Evolutionary conservation across 2,888 invertebrate genomes (phyloP).

Genomic region (Drosophila melanosoma): DNA sequence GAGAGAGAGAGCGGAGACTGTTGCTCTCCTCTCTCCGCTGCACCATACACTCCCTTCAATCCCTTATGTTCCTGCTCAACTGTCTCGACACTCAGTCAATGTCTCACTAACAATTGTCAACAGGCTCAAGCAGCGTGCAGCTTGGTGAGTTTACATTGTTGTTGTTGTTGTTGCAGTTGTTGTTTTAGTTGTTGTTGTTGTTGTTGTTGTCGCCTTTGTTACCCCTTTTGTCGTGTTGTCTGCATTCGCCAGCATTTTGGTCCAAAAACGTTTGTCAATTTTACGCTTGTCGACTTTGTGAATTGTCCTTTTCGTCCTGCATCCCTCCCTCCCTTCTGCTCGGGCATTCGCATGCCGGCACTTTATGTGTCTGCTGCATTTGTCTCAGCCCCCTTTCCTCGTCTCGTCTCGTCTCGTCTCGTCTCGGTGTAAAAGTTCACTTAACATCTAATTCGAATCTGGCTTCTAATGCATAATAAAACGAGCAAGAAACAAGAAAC

Average conservation of each 20-base stretch:
- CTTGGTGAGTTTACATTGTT: slow-evolving; percentile 57
- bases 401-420: too few species aligned
- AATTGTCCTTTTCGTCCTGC: slow-evolving; percentile 65
- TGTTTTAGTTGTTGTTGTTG: slow-evolving; percentile 31
- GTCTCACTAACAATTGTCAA: slow-evolving; percentile 81
- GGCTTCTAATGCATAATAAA: not conserved
- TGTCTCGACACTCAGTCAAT: slow-evolving; percentile 74
- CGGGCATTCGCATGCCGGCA: slow-evolving; percentile 11
- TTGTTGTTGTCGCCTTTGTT: slow-evolving; percentile 43
- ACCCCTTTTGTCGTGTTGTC: slow-evolving; percentile 32
- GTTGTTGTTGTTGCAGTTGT: slow-evolving; percentile 51
- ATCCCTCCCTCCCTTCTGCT: slow-evolving; percentile 25
- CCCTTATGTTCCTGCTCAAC: not conserved
- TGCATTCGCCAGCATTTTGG: slow-evolving; percentile 62
- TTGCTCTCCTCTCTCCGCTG: not conserved
- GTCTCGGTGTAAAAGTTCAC: slow-evolving; percentile 4
- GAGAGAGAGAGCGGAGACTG: slow-evolving; percentile 4
- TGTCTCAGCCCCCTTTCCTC: slow-evolving; percentile 12
- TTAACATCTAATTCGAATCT: slow-evolving; percentile 2
- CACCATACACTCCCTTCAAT: not conserved
- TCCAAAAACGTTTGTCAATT: slow-evolving; percentile 75
- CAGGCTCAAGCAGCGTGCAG: slow-evolving; percentile 77
- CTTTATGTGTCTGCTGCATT: slow-evolving; percentile 28
- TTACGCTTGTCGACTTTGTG: slow-evolving; percentile 78
- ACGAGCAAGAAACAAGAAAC: not conserved